Evolutionary conservation across 1,140 invertebrate genomes (phyloP).

Genomic region (Babylonia areolata): DNA sequence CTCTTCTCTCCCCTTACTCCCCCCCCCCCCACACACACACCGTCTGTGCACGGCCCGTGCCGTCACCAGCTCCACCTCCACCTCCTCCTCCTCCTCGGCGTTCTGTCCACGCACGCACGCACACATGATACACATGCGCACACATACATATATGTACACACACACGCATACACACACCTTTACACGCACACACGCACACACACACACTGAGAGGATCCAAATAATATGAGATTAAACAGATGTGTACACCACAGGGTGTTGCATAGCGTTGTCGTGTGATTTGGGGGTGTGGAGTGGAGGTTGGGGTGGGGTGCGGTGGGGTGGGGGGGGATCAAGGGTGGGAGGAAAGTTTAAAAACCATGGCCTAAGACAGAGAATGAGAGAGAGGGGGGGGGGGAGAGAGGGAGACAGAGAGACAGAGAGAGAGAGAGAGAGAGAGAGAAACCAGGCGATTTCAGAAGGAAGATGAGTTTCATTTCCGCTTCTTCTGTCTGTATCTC

Average conservation of each 20-base stretch:
- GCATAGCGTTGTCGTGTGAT: no score
- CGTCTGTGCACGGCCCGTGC: not conserved
- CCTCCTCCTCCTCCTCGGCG: not conserved
- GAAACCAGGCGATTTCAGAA: no score
- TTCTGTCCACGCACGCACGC: not conserved
- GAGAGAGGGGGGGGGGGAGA: not conserved
- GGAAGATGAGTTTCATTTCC: no score
- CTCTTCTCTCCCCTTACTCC: not conserved
- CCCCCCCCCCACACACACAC: not conserved
- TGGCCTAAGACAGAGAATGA: not conserved
- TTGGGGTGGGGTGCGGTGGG: not conserved
- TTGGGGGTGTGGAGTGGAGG: no score
- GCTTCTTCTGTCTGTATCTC: no score
- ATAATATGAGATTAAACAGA: no score
- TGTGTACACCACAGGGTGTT: no score
- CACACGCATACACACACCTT: not conserved
- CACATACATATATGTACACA: no score
- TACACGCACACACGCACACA: no score
- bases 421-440: not conserved
- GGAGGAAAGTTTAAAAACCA: no score
- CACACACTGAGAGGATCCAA: no score
- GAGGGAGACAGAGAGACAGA: not conserved
- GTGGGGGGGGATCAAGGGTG: not conserved
- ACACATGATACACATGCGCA: no score
- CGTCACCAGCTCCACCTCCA: not conserved